These are phyloP conservation scores for Hyalella azteca DNA, from an alignment of 2,888 invertebrate species.

Conservation along the genomic window DNA sequence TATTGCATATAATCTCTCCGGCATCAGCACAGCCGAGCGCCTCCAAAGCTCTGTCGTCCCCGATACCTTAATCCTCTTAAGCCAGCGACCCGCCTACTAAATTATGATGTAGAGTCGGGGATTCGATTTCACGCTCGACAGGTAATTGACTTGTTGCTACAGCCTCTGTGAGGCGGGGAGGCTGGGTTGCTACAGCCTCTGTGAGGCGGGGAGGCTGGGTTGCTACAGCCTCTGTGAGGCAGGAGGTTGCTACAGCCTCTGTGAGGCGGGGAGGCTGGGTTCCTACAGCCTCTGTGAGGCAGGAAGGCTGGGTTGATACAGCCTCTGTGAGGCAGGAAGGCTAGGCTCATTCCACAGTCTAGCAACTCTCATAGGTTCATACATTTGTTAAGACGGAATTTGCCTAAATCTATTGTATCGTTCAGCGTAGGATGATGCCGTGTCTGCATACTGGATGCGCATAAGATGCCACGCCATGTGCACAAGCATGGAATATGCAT, in stretches of 20 bases:
- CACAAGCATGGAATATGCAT: no score
- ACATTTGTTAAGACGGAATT: no score
- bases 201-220: not conserved
- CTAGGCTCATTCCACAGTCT: no score
- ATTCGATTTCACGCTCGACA: slow-evolving; percentile 21
- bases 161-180: not conserved
- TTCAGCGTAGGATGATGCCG: no score
- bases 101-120: slow-evolving; percentile 34
- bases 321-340: not conserved
- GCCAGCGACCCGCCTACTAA: not conserved
- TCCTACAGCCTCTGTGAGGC: not conserved
- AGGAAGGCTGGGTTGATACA: not conserved
- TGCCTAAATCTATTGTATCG: no score
- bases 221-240: not conserved
- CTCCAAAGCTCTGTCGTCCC: not conserved
- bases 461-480: no score
- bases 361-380: no score
- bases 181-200: not conserved
- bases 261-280: not conserved
- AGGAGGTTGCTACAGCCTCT: not conserved
- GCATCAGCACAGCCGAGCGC: not conserved
- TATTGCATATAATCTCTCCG: no score
- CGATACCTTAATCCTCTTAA: slow-evolving; percentile 6
- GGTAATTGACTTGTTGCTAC: slow-evolving; percentile 30
- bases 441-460: no score